phyloP scores from a whole-genome alignment of 35 echinoderm and acorn worm species.

The Apostichopus parvimensis region DNA sequence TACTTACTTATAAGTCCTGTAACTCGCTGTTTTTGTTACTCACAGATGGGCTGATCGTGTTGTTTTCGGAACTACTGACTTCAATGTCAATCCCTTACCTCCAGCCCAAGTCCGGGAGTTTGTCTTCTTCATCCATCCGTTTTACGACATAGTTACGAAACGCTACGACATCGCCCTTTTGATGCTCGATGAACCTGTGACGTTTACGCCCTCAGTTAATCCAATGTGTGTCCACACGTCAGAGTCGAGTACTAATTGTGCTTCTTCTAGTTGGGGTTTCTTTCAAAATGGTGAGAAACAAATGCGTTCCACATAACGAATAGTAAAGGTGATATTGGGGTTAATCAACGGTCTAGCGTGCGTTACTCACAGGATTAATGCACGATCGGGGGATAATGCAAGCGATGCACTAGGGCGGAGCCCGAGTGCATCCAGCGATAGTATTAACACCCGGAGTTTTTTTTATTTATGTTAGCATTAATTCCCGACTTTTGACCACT shows the following conservation, averaged over 20 bases:
- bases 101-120: conserved; percentile 29
- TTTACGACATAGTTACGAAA: neutral
- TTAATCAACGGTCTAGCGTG: too few relatives aligned
- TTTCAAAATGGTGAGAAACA: neutral
- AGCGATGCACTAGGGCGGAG: too few relatives aligned
- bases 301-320: too few relatives aligned
- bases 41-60: conserved; percentile 23
- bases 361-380: too few relatives aligned
- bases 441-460: too few relatives aligned
- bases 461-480: too few relatives aligned
- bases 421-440: too few relatives aligned
- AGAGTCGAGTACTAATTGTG: neutral
- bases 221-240: conserved; percentile 37
- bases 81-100: neutral
- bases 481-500: too few relatives aligned
- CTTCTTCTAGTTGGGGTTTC: conserved; percentile 7
- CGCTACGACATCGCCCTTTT: conserved; percentile 30
- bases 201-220: neutral
- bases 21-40: neutral
- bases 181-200: conserved; percentile 11
- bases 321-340: too few relatives aligned
- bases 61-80: conserved; percentile 20
- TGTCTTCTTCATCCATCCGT: conserved; percentile 20
- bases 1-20: too few relatives aligned
- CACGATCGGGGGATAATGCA: too few relatives aligned